These are phyloP conservation scores for Clinocottus analis DNA, from an alignment of 2,113 vertebrate species.

Conservation along the genomic window DNA sequence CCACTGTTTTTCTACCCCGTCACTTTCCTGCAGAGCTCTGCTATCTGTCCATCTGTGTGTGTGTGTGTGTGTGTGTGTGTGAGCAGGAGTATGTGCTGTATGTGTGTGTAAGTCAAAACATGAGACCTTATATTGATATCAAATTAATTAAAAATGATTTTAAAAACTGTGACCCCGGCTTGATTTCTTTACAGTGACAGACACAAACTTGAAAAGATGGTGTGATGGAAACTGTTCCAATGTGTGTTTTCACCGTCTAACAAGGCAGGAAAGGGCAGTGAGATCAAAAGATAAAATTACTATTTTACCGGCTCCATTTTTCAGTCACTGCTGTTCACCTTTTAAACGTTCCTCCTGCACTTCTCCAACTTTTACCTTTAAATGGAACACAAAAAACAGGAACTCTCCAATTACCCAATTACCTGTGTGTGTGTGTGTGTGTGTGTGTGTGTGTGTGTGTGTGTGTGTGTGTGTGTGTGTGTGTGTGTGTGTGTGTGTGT, in stretches of 20 bases:
- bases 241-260: too few species aligned
- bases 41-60: conserved; percentile 44
- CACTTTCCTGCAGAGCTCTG: conserved; percentile 37
- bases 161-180: not conserved
- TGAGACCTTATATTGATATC: not conserved
- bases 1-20: conserved; percentile 66
- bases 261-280: too few species aligned
- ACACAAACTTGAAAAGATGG: not conserved
- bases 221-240: not conserved
- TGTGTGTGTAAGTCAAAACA: conserved; percentile 6
- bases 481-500: too few species aligned
- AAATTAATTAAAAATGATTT: conserved; percentile 1
- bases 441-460: not conserved
- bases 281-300: too few species aligned
- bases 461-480: conserved; percentile 1
- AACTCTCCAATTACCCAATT: conserved; percentile 74
- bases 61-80: conserved; percentile 10
- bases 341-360: conserved; percentile 53
- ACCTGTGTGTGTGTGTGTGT: conserved; percentile 32
- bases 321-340: conserved; percentile 57
- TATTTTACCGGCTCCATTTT: conserved; percentile 56
- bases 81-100: not conserved
- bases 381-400: conserved; percentile 74
- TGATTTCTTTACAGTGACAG: not conserved
- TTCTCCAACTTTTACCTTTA: conserved; percentile 52